These are phyloP conservation scores for Nipponia nippon DNA, from an alignment of 2,113 vertebrate species.

Conservation along the genomic window DNA sequence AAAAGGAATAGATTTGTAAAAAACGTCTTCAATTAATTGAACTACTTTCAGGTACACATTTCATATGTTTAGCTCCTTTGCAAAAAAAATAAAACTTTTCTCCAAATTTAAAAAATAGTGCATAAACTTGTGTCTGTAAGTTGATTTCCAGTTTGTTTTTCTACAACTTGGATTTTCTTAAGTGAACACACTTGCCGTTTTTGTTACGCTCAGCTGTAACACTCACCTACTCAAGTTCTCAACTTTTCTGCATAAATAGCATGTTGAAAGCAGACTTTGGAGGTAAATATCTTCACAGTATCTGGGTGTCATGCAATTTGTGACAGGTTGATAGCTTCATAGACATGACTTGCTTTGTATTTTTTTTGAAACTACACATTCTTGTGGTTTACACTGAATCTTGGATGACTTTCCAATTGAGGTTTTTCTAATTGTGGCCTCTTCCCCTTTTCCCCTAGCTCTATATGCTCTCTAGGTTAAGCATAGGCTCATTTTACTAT, in stretches of 20 bases:
- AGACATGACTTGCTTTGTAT: background rate
- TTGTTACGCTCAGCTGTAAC: background rate
- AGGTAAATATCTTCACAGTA: background rate
- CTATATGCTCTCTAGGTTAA: background rate
- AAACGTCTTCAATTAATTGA: background rate
- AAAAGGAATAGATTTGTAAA: background rate
- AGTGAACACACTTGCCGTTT: background rate
- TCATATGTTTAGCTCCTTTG: background rate
- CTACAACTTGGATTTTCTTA: background rate
- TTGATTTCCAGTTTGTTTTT: background rate
- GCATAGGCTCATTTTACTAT: background rate
- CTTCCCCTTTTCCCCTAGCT: background rate
- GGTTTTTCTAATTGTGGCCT: background rate
- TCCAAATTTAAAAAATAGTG: background rate
- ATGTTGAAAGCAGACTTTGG: background rate
- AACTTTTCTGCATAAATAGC: background rate
- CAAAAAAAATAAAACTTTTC: background rate
- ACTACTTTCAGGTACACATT: accelerated
- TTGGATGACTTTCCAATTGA: background rate
- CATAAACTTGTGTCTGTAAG: background rate
- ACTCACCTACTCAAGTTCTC: conserved; percentile 6
- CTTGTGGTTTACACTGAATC: background rate
- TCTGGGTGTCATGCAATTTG: background rate
- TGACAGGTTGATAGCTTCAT: background rate
- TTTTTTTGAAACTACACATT: background rate